These are phyloP conservation scores for Tinamus major DNA, from an alignment of 2,797 vertebrate species.

Conservation along the genomic window DNA sequence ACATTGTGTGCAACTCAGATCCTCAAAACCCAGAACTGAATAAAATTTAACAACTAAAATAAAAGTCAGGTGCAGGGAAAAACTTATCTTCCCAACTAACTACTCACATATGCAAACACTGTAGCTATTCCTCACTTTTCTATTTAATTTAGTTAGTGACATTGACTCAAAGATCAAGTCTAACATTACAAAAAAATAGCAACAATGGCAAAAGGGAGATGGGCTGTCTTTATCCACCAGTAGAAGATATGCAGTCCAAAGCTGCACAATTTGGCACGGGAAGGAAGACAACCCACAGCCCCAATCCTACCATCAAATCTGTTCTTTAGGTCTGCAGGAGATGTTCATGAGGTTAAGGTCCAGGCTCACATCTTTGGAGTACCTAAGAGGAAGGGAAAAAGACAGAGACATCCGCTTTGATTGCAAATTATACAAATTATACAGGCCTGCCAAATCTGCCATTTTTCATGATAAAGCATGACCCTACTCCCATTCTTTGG, in stretches of 20 bases:
- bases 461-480: neutral
- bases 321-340: neutral
- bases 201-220: neutral
- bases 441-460: neutral
- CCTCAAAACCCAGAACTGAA: neutral
- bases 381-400: neutral
- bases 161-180: neutral
- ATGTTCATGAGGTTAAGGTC: neutral
- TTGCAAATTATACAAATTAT: neutral
- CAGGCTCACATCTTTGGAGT: neutral
- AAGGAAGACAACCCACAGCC: neutral
- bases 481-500: neutral
- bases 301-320: neutral
- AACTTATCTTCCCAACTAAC: neutral
- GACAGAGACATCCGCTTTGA: neutral
- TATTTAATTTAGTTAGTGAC: neutral
- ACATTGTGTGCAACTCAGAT: neutral
- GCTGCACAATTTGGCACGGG: neutral
- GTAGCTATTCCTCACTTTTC: neutral
- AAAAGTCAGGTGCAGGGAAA: neutral
- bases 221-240: neutral
- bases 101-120: neutral
- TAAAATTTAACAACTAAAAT: neutral
- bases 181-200: neutral
- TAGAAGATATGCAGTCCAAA: neutral